Evolutionary conservation across 2,113 vertebrate species (phyloP), one percentile per base, ranked within the genome.

Genomic region (Macroglossus sobrinus): DNA sequence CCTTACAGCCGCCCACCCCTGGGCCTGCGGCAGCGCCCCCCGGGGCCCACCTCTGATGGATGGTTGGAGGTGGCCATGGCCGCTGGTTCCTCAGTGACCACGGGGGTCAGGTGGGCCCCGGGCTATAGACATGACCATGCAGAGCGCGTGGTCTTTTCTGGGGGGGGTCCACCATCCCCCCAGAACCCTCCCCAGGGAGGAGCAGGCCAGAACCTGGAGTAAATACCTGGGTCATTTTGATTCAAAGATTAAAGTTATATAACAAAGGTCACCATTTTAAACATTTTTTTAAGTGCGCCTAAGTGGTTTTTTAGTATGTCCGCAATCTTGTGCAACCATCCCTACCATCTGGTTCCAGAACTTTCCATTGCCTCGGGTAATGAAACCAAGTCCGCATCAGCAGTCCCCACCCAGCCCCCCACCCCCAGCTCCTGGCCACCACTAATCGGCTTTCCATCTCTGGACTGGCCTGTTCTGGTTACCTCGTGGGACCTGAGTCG

Each of bases 321-420:
- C 80, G 33, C 19, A 22, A 0, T 55, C 45, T 10, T 0, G 9
- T 4, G 28, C 38, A 15, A 0, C 35, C 7, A 3, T 45, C 11
- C 0, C 43, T 24, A 7, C 21, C 16, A 16, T 50, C 35, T 2
- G 24, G 64, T 40, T 43, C 15, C 28, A 14, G 35, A 59, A 7
- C n/a, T 11, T 11, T 15, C 14, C 18, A 0, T 22, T 5, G 12
- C 38, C 18, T 28, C 26, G 24, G 28, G 12, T 63, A 7, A 40
- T 14, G 22, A 57, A 55, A 21, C 22, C 38, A 43, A 2, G 5
- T 2, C 0, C 19, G 28, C 33, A 2, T 13, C 13, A 18, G 35
- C 63, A 21, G 8, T 7, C 9, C 13, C 18, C 6, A 9, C 0
- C 13, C 2, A 4, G 19, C 21, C n/a, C 24, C 7, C 40, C 21